phyloP scores from a whole-genome alignment of 2,888 invertebrate species.

The Saturnia japonica region DNA sequence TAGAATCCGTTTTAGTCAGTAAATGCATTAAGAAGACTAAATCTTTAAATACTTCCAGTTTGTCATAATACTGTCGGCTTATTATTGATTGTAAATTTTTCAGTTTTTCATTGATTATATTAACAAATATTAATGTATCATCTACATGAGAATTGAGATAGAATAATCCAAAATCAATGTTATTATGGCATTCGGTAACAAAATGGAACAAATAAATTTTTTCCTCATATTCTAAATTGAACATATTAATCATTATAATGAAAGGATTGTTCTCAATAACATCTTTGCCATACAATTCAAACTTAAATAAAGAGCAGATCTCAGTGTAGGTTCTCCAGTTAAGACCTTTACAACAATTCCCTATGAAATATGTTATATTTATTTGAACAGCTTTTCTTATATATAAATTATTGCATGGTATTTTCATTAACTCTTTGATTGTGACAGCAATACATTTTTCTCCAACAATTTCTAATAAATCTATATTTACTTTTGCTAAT shows the following conservation, averaged over 20 bases:
- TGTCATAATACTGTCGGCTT: constrained; percentile 60
- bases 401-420: constrained; percentile 63
- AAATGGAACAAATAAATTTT: constrained; percentile 39
- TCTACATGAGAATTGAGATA: constrained; percentile 49
- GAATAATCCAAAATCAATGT: constrained; percentile 52
- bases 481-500: constrained; percentile 40
- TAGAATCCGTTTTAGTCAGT: constrained; percentile 40
- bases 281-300: constrained; percentile 32
- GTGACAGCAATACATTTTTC: constrained; percentile 32
- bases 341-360: constrained; percentile 46
- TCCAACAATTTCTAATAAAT: constrained; percentile 25
- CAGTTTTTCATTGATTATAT: constrained; percentile 47
- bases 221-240: constrained; percentile 37
- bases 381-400: constrained; percentile 58
- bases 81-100: constrained; percentile 46
- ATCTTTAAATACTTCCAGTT: constrained; percentile 51
- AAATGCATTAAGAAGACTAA: constrained; percentile 50
- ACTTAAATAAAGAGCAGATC: constrained; percentile 45
- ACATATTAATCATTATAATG: constrained; percentile 34
- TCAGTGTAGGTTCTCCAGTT: constrained; percentile 50
- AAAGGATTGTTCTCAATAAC: constrained; percentile 37
- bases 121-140: constrained; percentile 40
- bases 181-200: constrained; percentile 39
- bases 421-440: constrained; percentile 53
- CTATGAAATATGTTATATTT: constrained; percentile 56